Base-by-base conservation (phyloP, 1,140 invertebrate genomes). In the Drosophila fuyamai region DNA sequence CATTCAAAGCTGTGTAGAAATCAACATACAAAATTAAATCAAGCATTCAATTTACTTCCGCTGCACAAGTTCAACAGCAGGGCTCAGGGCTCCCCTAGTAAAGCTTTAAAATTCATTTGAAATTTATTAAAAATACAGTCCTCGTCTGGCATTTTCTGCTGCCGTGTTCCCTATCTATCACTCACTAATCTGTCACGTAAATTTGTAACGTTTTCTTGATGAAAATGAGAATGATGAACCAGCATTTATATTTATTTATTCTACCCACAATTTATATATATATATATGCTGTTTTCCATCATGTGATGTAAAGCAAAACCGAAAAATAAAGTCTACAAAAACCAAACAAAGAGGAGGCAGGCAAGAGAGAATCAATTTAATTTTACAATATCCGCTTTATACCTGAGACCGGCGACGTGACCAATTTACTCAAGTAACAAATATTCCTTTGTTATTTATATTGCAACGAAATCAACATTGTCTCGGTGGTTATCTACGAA, bases 351-450 rank as follows among this genome's bases (percentile, higher is more conserved):
- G 27, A 35, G 60, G 40, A 12, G 35, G 50, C 27, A 56, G 43
- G 54, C n/a, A 66, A 44, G 44, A 55, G 47, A 75, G 59, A 86
- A 85, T 88, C 85, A 83, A 86, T 88, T 86, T 83, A 80, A 89
- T 88, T 88, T 88, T 88, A 89, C 83, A 88, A 88, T 89, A 88
- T 89, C 83, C 84, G 84, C 76, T 83, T 88, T 83, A 88, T 88
- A 89, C 84, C 83, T 88, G 84, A 67, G 60, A 76, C 56, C 54
- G 57, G 59, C 65, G 83, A 88, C 83, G 83, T 88, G 83, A 88
- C 83, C 83, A 88, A 88, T 88, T 88, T 88, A 83, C 79, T 53
- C 76, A 83, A 88, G 84, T 76, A 73, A 80, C 79, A 88, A 89
- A 88, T 83, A 88, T 80, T 66, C 59, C 82, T 61, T 29, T 35